Conservation (phyloP, 35 echinoderm and acorn worm species). For the Ophioderma brevispina region DNA sequence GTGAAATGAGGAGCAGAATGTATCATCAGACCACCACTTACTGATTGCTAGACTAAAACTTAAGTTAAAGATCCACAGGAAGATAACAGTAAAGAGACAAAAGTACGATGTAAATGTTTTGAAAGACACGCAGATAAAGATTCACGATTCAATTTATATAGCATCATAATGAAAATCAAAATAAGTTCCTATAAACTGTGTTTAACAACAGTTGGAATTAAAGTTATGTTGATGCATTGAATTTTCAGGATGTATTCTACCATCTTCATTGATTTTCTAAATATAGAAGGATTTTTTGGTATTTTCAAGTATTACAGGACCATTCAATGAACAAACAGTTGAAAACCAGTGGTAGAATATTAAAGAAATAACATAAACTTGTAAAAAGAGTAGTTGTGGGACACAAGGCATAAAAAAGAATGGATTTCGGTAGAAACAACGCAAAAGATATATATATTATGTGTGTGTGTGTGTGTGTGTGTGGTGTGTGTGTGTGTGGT, state of each 20-base stretch:
- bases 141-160: neutral
- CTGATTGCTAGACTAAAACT: neutral
- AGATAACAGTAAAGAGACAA: neutral
- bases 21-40: conserved; percentile 32
- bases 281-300: too few species aligned
- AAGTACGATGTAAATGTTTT: neutral
- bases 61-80: neutral
- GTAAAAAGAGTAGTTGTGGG: neutral
- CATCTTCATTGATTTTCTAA: too few species aligned
- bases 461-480: too few species aligned
- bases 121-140: neutral
- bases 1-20: conserved; percentile 19
- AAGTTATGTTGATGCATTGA: too few species aligned
- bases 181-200: too few species aligned
- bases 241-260: too few species aligned
- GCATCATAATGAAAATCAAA: too few species aligned
- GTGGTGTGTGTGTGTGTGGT: too few species aligned
- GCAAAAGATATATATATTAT: too few species aligned
- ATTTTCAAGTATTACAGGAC: neutral
- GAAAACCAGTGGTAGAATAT: neutral
- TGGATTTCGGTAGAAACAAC: neutral
- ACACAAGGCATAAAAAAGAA: neutral
- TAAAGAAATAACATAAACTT: neutral
- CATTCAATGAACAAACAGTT: neutral
- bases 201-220: too few species aligned